A percentile compares a stretch with the other conserved stretches of the same genome.
These are phyloP conservation scores for Agraylea sexmaculata DNA, from an alignment of 1,140 invertebrate genomes.

Conservation along the genomic window DNA sequence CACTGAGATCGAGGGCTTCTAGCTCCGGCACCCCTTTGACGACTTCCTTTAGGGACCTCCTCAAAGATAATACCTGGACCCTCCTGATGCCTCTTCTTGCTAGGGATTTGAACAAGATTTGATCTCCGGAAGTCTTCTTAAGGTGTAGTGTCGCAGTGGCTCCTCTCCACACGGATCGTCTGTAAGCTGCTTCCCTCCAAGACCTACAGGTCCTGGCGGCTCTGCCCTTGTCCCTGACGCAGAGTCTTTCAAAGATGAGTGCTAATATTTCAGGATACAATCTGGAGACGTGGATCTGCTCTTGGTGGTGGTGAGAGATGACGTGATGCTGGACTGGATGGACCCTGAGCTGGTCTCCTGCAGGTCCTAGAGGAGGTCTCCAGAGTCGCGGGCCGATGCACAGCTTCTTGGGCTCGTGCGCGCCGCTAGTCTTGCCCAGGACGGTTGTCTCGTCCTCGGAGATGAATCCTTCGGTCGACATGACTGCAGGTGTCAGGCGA, in stretches of 20 bases:
- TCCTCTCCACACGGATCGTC: conserved; percentile 84
- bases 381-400: conserved; percentile 27
- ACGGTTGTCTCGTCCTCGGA: conserved; percentile 24
- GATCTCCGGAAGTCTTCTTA: conserved; percentile 64
- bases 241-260: conserved; percentile 81
- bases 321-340: conserved; percentile 40
- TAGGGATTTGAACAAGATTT: conserved; percentile 73
- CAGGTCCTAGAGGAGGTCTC: conserved; percentile 32
- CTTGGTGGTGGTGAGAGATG: conserved; percentile 22
- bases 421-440: conserved; percentile 33
- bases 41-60: conserved; percentile 74
- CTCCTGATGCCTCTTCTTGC: conserved; percentile 76
- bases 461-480: conserved; percentile 25
- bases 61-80: conserved; percentile 79
- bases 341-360: conserved; percentile 38
- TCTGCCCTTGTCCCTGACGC: conserved; percentile 76
- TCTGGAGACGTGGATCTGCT: conserved; percentile 59
- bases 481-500: too few species aligned
- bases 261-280: conserved; percentile 87
- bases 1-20: conserved; percentile 78
- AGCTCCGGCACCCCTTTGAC: conserved; percentile 75
- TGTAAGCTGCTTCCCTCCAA: conserved; percentile 86
- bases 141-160: conserved; percentile 85
- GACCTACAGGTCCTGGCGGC: conserved; percentile 81
- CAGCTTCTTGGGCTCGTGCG: conserved; percentile 29